Percentiles rank a stretch among this genome's conserved stretches.
phyloP scores from a whole-genome alignment of 2,113 vertebrate species.

The crab-eating macaque (Macaca fascicularis) region T2T-MFA8v1.1 NC_088389.1:17766501-17767000 shows the following conservation, averaged over 20 bases:
- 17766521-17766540: neutral
- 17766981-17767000: neutral
- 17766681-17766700: neutral
- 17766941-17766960: neutral
- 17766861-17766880: neutral
- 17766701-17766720: neutral
- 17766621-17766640: neutral
- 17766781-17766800: neutral
- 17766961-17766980: neutral
- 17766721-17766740: neutral
- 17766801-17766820: neutral
- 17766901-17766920: neutral
- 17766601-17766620: neutral
- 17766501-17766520: neutral
- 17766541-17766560: neutral
- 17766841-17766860: neutral
- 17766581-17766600: neutral
- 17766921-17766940: neutral
- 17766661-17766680: neutral
- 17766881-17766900: neutral
- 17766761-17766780: neutral
- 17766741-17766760: neutral
- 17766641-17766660: neutral
- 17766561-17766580: neutral
- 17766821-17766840: neutral